Conservation (phyloP, 2,797 vertebrate species). For the Anguilla megastoma region DNA sequence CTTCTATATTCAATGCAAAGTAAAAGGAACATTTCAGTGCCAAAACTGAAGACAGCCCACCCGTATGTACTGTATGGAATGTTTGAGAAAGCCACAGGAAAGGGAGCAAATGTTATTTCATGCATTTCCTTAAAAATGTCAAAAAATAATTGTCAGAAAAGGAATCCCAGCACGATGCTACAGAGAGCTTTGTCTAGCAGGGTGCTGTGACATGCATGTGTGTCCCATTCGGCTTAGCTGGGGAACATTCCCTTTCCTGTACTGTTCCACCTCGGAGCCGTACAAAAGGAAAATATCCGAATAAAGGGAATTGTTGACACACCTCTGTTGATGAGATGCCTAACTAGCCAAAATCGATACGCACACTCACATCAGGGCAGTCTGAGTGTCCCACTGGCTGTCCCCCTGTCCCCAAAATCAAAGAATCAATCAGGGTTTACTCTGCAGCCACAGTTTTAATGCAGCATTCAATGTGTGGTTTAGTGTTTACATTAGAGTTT, state of each 20-base stretch:
- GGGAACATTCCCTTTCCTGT: slow-evolving; percentile 15
- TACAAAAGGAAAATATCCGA: slow-evolving; percentile 37
- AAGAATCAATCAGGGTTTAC: not conserved
- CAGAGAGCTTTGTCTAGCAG: not conserved
- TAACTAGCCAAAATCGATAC: slow-evolving; percentile 19
- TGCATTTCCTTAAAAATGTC: not conserved
- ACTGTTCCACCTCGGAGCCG: slow-evolving; percentile 21
- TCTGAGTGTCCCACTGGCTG: slow-evolving; percentile 27
- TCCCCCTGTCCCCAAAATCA: not conserved
- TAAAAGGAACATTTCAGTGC: not conserved
- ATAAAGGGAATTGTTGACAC: slow-evolving; percentile 30
- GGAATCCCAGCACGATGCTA: not conserved
- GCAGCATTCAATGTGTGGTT: too few species aligned
- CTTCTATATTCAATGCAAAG: not conserved
- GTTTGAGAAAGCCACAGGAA: not conserved
- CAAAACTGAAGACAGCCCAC: not conserved
- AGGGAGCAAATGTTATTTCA: slow-evolving; percentile 9
- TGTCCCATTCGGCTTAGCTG: not conserved
- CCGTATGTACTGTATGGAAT: not conserved
- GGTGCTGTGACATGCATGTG: not conserved
- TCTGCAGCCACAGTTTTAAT: not conserved
- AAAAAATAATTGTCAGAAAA: not conserved
- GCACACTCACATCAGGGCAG: slow-evolving; percentile 26
- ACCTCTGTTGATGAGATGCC: slow-evolving; percentile 18
- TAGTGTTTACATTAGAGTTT: not conserved